Evolutionary conservation across 1,140 invertebrate genomes (phyloP), one percentile per base, ranked within the genome.

Genomic region (Myzus persicae): DNA sequence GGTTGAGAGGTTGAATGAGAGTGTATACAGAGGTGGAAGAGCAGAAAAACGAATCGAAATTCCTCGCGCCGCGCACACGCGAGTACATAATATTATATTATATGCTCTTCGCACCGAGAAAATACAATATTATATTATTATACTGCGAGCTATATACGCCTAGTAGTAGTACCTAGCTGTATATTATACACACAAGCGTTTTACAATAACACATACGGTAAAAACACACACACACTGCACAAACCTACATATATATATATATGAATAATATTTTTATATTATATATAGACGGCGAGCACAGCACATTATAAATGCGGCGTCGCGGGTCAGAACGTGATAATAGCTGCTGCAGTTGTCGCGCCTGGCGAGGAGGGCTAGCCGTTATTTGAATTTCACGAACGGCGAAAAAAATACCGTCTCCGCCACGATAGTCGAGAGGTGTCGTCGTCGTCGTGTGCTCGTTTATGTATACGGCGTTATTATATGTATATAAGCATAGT

Each of bases 271-370:
- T 38, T 82, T 46, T 48, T 88, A 48, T 48, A 46, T 82, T 46
- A 36, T 88, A 48, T 48, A 46, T 20, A n/a, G 18, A 20, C 26
- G 6, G n/a, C 85, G 85, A 4, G n/a, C 42, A 87, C 42, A 20
- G 31, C n/a, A 51, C 31, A 87, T 48, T 88, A 51, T 88, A 88
- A 84, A 88, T 46, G 87, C 44, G 31, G 59, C 67, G 67, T 22
- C 20, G 88, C 14, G 46, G 91, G 91, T 93, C 91, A 93, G 44
- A 93, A 93, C 91, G 91, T 93, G 91, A 93, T 90, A 44, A 90
- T 67, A 38, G 54, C 87, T 48, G 31, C 31, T 22, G 54, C 59
- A 67, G 59, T 76, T 76, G 59, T 76, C 59, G 51, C 36, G 42
- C n/a, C 51, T 11, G 11, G 51, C 11, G 44, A 40, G 44, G 44